Evolutionary conservation across 2,888 invertebrate species (phyloP), one percentile per base, ranked within the genome.

Genomic region (Formica aserva): DNA sequence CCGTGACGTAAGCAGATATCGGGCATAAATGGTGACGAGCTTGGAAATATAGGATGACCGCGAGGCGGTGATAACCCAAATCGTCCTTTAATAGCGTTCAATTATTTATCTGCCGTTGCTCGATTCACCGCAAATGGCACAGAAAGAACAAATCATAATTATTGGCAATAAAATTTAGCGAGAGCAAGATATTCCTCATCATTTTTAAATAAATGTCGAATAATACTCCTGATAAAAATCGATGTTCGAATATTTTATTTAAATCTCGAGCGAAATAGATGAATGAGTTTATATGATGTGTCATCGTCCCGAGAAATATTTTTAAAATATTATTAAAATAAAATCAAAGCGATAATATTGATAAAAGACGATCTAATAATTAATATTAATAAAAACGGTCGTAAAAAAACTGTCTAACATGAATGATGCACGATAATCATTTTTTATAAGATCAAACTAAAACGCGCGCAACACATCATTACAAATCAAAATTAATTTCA

Each of bases 1-100:
- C 60, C 1, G 48, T 80, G 78, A 80, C 78, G 78, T 80, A 72
- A 80, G 78, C 45, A 80, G 72, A 57, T 80, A 80, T 80, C 78
- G 72, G 26, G 60, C 60, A 78, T 60, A 62, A 67, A 72, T 35
- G 71, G 60, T 78, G 60, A 80, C 78, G 72, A 80, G 11, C 72
- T 80, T 80, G 72, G 35, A 80, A 80, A 80, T 80, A 80, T 80
- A 60, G 62, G 45, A 38, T 55, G 67, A 38, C 11, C 22, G 52
- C n/a, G 52, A 66, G 38, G n/a, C 18, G 29, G 38, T n/a, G 77
- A 77, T 80, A 80, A 80, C 78, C 78, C 78, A 80, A 80, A 80
- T 80, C 55, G 55, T 3, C 22, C 32, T 26, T 13, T 80, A 72
- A 77, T 77, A 80, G 4, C 18, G 41, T 48, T 80, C 78, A 80